Conservation (phyloP, 2,113 vertebrate genomes). For the Pontoporia blainvillei region DNA sequence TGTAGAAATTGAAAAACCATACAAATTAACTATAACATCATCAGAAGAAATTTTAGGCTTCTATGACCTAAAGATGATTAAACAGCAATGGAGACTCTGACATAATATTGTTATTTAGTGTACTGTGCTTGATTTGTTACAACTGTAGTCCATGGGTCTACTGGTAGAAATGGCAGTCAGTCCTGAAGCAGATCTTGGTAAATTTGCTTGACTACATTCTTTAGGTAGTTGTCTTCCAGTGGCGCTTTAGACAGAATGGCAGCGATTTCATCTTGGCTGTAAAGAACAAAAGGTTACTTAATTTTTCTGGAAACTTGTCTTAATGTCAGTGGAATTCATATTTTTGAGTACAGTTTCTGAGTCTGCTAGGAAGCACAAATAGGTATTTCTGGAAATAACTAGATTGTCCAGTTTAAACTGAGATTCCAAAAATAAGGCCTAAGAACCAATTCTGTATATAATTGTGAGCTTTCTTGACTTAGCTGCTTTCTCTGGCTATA, state of each 20-base stretch:
- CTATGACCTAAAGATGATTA: slow-evolving; percentile 10
- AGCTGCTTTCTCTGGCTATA: slow-evolving; percentile 12
- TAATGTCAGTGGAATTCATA: background rate
- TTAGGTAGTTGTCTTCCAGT: slow-evolving; percentile 78
- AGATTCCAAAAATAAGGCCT: slow-evolving; percentile 15
- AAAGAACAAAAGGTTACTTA: slow-evolving; percentile 64
- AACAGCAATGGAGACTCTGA: background rate
- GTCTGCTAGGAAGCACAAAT: slow-evolving; percentile 12
- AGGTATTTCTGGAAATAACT: slow-evolving; percentile 14
- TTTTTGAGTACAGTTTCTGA: background rate
- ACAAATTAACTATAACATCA: slow-evolving; percentile 26
- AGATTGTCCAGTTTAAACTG: background rate
- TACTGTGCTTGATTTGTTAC: background rate
- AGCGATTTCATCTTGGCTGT: slow-evolving; percentile 78
- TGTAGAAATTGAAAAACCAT: slow-evolving; percentile 13
- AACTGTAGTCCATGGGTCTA: background rate
- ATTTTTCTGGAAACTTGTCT: slow-evolving; percentile 40
- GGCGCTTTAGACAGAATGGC: slow-evolving; percentile 76
- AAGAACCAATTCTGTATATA: slow-evolving; percentile 35
- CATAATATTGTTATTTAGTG: background rate
- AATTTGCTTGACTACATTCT: slow-evolving; percentile 75
- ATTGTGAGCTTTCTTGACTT: background rate
- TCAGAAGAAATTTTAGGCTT: slow-evolving; percentile 40
- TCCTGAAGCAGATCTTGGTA: slow-evolving; percentile 71
- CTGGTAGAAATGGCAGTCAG: slow-evolving; percentile 20